Evolutionary conservation across 2,888 invertebrate species (phyloP), one percentile per base, ranked within the genome.

Genomic region (Leucophenga montana): DNA sequence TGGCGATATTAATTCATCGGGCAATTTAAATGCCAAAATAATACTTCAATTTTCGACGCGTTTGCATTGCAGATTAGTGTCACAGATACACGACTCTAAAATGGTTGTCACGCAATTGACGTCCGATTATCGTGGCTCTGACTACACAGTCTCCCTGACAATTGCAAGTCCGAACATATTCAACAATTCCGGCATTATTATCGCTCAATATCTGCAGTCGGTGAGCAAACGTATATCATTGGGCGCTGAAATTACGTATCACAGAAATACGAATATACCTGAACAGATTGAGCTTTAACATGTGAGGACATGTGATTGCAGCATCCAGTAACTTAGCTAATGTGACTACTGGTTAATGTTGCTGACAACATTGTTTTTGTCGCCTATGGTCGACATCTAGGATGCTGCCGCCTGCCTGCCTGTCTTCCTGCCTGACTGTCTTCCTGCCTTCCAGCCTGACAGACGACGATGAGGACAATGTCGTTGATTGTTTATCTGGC

Each of bases 1-100:
- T 54, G 99, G 98, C 2, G 99, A 99, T 85, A 93, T 98, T 68
- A 99, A 99, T 89, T 95, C 98, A 0, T 92, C 94, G 59, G 99
- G 99, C 20, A 98, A 99, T 89, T 90, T 99, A 50, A 98, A 97
- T 89, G 97, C 98, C 61, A 98, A 98, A 85, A 91, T 98, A 56
- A 94, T 99, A 78, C 98, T 99, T 89, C 97, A 97, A 86, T 91
- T 97, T 73, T 92, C 93, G 16, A 92, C 94, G 3, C 93, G 93
- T 80, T 87, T 97, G 66, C 92, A 95, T 85, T 91, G 94, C 69
- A 97, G 97, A 89, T 93, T 96, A 78, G 96, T 95, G 68, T 94
- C 96, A 72, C 98, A 98, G 93, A 95, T 95, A 88, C n/a, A n/a
- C n/a, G n/a, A n/a, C n/a, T n/a, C n/a, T n/a, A n/a, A n/a, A n/a